A percentile compares a stretch with the other conserved stretches of the same genome.
phyloP scores from a whole-genome alignment of 53 echinoderm and acorn worm species.

The Mesocentrotus franciscanus region DNA sequence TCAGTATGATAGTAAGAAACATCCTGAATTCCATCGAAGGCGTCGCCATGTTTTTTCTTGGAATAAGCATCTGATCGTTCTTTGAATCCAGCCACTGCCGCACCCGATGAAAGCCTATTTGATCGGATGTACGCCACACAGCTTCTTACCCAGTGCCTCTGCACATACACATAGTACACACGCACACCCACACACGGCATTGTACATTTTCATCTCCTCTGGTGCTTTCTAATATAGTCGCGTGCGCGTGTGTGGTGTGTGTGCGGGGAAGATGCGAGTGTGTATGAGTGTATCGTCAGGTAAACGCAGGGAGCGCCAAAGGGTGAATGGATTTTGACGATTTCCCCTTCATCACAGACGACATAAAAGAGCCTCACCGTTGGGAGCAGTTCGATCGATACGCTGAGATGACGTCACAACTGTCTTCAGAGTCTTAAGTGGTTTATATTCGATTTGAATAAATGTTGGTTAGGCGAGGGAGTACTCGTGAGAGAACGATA shows the following conservation, averaged over 20 bases:
- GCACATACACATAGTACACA: not conserved
- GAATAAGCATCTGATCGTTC: not conserved
- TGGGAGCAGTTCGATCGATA: slow-evolving; percentile 23
- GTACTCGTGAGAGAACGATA: not conserved
- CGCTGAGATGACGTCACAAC: slow-evolving; percentile 8
- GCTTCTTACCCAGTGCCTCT: not conserved
- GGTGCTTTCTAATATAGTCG: not conserved
- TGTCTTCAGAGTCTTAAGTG: slow-evolving; percentile 37
- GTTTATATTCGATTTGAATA: slow-evolving; percentile 22
- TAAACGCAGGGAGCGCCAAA: not conserved
- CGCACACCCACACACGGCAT: not conserved
- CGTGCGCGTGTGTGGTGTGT: not conserved
- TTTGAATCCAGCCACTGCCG: not conserved
- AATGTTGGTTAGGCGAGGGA: not conserved
- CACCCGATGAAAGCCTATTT: not conserved
- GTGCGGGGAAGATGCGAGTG: not conserved
- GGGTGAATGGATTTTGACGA: slow-evolving; percentile 1
- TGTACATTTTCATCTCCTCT: not conserved
- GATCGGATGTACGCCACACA: slow-evolving; percentile 31
- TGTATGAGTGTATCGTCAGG: not conserved
- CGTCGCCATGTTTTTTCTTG: not conserved
- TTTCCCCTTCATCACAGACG: slow-evolving; percentile 17
- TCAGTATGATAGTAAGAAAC: not conserved
- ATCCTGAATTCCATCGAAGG: not conserved
- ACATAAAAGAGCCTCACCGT: slow-evolving; percentile 4